Percentiles rank a stretch among this genome's conserved stretches.
Conservation (phyloP, 2,797 vertebrate species). For the Dendrocincla tyrannina region DNA sequence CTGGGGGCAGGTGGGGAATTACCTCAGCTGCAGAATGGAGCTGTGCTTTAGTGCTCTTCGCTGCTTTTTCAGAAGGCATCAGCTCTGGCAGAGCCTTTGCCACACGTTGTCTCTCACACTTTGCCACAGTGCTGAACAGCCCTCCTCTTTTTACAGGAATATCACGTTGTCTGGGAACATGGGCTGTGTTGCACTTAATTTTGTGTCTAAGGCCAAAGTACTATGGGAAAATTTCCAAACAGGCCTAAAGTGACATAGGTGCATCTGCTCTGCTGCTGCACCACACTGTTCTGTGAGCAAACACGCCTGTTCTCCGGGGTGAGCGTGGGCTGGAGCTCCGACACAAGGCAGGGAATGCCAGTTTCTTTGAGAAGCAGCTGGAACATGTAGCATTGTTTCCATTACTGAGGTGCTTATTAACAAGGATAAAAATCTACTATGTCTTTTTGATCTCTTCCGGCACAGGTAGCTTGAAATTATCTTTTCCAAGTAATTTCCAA, state of each 20-base stretch:
- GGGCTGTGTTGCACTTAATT: neutral
- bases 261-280: neutral
- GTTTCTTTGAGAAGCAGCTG: neutral
- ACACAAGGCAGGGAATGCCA: neutral
- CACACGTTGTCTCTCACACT: neutral
- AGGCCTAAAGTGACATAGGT: neutral
- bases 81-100: neutral
- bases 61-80: neutral
- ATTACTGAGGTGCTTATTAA: neutral
- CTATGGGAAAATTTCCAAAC: neutral
- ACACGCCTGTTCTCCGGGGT: neutral
- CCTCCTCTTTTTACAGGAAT: neutral
- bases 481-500: constrained; percentile 1
- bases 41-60: neutral
- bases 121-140: neutral
- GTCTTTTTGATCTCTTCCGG: neutral
- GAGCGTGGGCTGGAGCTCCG: neutral
- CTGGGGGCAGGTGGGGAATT: neutral
- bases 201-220: neutral
- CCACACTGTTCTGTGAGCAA: neutral
- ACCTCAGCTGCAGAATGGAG: neutral
- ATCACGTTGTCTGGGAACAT: neutral
- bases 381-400: neutral
- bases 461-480: neutral
- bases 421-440: neutral